Conservation (phyloP, 2,797 vertebrate genomes). For the Orestias chungarensis region DNA sequence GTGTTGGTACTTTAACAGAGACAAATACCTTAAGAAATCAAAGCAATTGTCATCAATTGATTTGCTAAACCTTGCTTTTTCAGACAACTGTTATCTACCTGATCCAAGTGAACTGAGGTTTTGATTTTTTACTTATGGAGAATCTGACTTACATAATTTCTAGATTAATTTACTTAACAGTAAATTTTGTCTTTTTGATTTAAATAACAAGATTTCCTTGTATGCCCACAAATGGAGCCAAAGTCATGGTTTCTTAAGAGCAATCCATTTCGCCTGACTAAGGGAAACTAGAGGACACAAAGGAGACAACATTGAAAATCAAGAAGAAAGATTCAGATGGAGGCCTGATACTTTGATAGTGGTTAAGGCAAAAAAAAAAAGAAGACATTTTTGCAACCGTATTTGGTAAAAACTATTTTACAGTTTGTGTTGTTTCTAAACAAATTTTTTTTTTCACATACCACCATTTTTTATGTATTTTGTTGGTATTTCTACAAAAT, state of each 20-base stretch:
- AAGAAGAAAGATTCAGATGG: conserved; percentile 10
- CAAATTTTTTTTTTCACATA: neutral
- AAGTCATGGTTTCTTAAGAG: conserved; percentile 58
- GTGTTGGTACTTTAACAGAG: neutral
- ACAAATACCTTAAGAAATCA: neutral
- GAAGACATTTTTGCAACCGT: conserved; percentile 1
- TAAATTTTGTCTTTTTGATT: neutral
- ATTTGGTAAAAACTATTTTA: neutral
- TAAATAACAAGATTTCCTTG: neutral
- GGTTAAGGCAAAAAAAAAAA: conserved; percentile 25
- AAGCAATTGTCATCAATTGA: neutral
- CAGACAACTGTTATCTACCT: neutral
- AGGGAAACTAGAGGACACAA: conserved; percentile 23
- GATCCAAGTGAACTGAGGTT: neutral
- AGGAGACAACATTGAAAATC: conserved; percentile 53
- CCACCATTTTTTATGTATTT: neutral
- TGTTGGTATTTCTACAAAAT: neutral
- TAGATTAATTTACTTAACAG: neutral
- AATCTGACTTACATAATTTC: no score
- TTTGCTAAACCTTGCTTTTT: neutral
- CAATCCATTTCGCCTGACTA: conserved; percentile 47
- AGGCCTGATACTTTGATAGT: conserved; percentile 27
- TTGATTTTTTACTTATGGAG: neutral
- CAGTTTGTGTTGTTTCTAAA: conserved; percentile 1
- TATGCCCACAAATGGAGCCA: conserved; percentile 13